Base-by-base conservation (phyloP, 2,113 vertebrate species). In the Rhinopomastus cyanomelas region DNA sequence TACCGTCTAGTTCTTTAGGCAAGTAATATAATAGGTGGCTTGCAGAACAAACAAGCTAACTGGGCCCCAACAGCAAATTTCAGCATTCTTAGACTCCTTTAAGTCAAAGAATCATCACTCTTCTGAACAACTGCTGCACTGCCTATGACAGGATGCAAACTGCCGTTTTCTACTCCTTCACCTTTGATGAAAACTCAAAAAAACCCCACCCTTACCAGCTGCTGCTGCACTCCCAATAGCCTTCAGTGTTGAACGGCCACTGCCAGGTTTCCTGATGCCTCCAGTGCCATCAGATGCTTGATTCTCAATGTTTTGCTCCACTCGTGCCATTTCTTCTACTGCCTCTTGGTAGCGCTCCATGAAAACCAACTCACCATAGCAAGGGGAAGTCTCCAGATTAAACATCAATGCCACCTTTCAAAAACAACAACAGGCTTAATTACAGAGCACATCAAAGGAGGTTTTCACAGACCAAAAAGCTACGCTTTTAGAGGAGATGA, bases 221-320 rank as follows among this genome's bases (percentile, higher is more conserved):
- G 99, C 99, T 8, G 99, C 99, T 13, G 99, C 99, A 3, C 93
- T 99, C 57, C 98, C 99, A 44, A 99, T 99, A 87, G 99, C 99
- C 85, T 99, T 98, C 16, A 99, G 96, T 0, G 99, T 99, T 1
- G 98, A 98, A 48, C 98, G 97, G 71, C 98, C 98, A 48, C 98
- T 98, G 94, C 98, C 97, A 29, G 98, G 97, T 72, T 87, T 98
- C 88, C 98, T 97, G 85, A 97, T 77, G 69, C 93, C 85, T 12
- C 93, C 92, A 9, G 94, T 18, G 8, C 94, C 90, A 3, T 98
- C 97, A 2, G 97, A 97, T 60, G 96, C 96, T 88, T 98, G 98
- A 91, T 95, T 98, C 95, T 99, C 99, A 79, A 99, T 99, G 88
- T 98, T 98, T 91, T 99, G 98, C 94, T 99, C 99, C 87, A 99